Evolutionary conservation across 2,797 vertebrate genomes (phyloP), one percentile per base, ranked within the genome.

Genomic region (Neomorphus geoffroyi): DNA sequence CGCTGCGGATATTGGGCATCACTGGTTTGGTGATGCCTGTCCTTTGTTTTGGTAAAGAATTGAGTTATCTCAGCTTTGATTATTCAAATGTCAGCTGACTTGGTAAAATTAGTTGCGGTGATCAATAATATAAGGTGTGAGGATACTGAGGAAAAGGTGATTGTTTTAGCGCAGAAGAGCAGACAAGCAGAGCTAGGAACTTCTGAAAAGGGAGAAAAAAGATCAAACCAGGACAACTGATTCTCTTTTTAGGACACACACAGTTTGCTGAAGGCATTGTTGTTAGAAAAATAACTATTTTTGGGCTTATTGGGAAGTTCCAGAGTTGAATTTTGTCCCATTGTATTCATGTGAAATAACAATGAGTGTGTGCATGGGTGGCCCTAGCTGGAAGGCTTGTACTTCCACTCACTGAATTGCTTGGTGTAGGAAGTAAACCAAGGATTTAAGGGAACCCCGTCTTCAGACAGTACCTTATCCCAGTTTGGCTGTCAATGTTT

Each of bases 1-100:
- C 8, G 2, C 6, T 51, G 24, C 24, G 30, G 4, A 14, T 80
- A 48, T 32, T 0, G 0, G 48, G 45, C 39, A 86, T 7, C 2
- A 7, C 28, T 13, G 11, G 6, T 45, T 51, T 70, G 8, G 13
- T 77, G 53, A 35, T 0, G 0, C 74, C 37, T 0, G 0, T 51
- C 57, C 11, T 0, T 77, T 80, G 9, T 57, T 82, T 64, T 78
- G 19, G 11, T 78, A 13, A 93, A 37, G 46, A 30, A 32, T 23
- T 61, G 60, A 82, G 39, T 71, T 79, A 26, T 56, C 35, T 62
- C 81, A 27, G 19, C 51, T 92, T 57, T 79, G 33, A 21, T 62
- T 87, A 7, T 8, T 69, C 32, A 18, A 2, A 2, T 74, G 28
- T 53, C 64, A 51, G 37, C 11, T 74, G 43, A 50, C 17, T 67